phyloP scores from a whole-genome alignment of 2,888 invertebrate genomes.

The Boloria euphrosyne region DNA sequence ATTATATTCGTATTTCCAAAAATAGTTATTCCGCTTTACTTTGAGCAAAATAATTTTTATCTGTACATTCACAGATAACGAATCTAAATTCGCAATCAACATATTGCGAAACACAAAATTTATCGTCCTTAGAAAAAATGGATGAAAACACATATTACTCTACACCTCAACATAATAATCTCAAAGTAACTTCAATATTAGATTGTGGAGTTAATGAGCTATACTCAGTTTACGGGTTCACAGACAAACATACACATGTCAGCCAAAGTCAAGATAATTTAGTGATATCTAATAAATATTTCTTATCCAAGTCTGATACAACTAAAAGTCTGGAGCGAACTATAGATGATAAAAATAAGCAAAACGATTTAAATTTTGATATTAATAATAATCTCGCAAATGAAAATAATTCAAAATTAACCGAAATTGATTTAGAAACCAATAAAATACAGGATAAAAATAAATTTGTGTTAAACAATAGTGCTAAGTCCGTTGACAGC shows the following conservation, averaged over 20 bases:
- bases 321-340: neutral
- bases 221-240: constrained; percentile 29
- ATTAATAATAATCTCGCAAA: neutral
- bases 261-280: constrained; percentile 44
- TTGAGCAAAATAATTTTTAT: neutral
- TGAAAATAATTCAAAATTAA: no score
- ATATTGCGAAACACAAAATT: constrained; percentile 24
- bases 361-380: constrained; percentile 2
- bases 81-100: constrained; percentile 29
- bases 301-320: constrained; percentile 1
- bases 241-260: constrained; percentile 38
- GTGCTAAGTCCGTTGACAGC: neutral
- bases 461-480: neutral
- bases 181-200: neutral
- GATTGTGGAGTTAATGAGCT: constrained; percentile 39
- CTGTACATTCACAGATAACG: neutral
- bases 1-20: no score
- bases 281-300: constrained; percentile 29
- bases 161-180: neutral
- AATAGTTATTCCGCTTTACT: no score
- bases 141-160: neutral
- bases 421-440: no score
- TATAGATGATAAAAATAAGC: neutral
- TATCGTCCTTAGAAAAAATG: neutral
- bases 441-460: neutral